Evolutionary conservation across 2,797 vertebrate genomes (phyloP).

Genomic region (Neostethus bicornis): DNA sequence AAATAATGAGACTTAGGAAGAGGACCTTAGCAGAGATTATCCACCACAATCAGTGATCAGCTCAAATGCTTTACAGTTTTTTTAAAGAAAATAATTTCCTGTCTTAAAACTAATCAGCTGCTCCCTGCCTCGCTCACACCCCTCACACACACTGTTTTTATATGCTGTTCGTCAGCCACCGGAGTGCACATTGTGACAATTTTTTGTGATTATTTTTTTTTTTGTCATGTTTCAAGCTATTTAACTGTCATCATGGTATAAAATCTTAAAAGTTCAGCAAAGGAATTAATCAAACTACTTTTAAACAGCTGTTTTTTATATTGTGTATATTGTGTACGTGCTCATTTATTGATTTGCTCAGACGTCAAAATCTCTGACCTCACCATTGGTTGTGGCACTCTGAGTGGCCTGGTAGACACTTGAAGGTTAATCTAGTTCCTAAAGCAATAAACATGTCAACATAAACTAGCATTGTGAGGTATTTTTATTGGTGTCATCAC

Average conservation of each 20-base stretch:
- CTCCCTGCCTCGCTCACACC: slow-evolving; percentile 69
- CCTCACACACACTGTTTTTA: slow-evolving; percentile 35
- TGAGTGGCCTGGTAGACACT: slow-evolving; percentile 77
- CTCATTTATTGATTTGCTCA: slow-evolving; percentile 75
- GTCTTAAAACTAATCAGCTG: slow-evolving; percentile 58
- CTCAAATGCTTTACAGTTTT: slow-evolving; percentile 63
- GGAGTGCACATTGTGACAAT: slow-evolving; percentile 55
- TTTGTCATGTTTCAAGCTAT: slow-evolving; percentile 68
- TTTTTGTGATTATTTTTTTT: slow-evolving; percentile 64
- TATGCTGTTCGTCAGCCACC: slow-evolving; percentile 54
- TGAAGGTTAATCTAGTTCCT: slow-evolving; percentile 77
- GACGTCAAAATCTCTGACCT: slow-evolving; percentile 72
- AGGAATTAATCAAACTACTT: slow-evolving; percentile 78
- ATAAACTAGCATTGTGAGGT: slow-evolving; percentile 63
- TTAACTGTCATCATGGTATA: slow-evolving; percentile 71
- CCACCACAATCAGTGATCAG: slow-evolving; percentile 58
- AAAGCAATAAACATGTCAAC: slow-evolving; percentile 84
- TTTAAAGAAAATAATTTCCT: too few relatives aligned
- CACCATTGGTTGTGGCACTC: slow-evolving; percentile 71
- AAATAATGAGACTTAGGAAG: slow-evolving; percentile 52
- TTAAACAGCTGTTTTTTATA: slow-evolving; percentile 82
- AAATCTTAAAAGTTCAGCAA: slow-evolving; percentile 61
- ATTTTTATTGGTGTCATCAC: slow-evolving; percentile 68
- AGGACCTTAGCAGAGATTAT: slow-evolving; percentile 65
- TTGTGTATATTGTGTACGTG: slow-evolving; percentile 74